A percentile compares a stretch with the other conserved stretches of the same genome.
Conservation (phyloP, 2,888 invertebrate genomes). For the Harmothoe impar region DNA sequence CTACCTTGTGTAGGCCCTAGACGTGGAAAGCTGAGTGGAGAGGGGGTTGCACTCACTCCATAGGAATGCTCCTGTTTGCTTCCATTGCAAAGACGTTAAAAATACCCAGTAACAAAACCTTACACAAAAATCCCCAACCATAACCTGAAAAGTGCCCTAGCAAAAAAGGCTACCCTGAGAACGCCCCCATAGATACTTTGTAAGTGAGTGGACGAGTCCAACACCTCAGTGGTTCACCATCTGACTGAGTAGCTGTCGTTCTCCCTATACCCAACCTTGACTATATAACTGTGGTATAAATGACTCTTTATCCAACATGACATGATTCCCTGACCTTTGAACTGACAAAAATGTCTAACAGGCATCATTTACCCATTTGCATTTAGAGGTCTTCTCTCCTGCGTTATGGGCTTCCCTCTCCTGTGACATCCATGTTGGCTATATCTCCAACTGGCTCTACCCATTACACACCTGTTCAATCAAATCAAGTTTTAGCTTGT, state of each 20-base stretch:
- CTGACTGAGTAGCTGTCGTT: background rate
- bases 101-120: background rate
- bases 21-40: background rate
- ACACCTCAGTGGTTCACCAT: background rate
- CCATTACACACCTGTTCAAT: background rate
- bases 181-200: background rate
- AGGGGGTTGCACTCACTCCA: background rate
- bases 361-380: too few relatives aligned
- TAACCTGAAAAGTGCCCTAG: too few relatives aligned
- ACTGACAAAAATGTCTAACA: background rate
- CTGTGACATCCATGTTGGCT: too few relatives aligned
- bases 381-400: too few relatives aligned
- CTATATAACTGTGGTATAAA: background rate
- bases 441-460: too few relatives aligned
- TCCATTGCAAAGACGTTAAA: background rate
- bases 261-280: background rate
- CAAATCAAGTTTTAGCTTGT: background rate
- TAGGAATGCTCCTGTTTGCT: slow-evolving; percentile 10
- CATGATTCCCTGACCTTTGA: slow-evolving; percentile 15
- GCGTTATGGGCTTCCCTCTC: too few relatives aligned
- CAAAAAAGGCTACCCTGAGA: background rate
- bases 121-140: too few relatives aligned
- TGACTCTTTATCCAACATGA: background rate
- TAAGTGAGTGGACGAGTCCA: background rate
- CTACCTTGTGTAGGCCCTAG: background rate